These are phyloP conservation scores for Lasioglossum villosulum DNA, from an alignment of 2,888 invertebrate species.

Conservation along the genomic window DNA sequence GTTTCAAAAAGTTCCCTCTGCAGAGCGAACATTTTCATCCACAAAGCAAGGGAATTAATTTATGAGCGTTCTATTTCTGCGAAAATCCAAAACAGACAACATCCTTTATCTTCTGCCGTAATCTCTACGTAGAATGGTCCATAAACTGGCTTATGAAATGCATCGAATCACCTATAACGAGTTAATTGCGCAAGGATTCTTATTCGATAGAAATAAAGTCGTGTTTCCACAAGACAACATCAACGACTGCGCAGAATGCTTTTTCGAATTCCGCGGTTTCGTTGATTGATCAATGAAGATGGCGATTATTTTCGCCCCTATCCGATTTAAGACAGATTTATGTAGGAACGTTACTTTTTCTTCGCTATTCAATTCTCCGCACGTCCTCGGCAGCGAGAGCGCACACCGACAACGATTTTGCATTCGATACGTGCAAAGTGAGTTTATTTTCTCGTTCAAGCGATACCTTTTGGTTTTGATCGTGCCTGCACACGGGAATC, in stretches of 20 bases:
- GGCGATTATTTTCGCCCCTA: constrained; percentile 33
- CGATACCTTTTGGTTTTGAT: constrained; percentile 41
- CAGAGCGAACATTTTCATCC: neutral
- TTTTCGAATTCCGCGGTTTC: neutral
- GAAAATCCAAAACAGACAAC: neutral
- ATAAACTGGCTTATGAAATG: neutral
- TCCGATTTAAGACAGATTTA: constrained; percentile 16
- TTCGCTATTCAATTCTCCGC: constrained; percentile 45
- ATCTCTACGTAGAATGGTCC: too few species aligned
- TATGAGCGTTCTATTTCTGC: neutral
- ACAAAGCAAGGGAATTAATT: neutral
- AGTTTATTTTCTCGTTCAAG: constrained; percentile 37
- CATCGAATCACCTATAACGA: neutral
- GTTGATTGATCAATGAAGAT: neutral
- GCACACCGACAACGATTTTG: constrained; percentile 39
- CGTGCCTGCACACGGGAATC: neutral
- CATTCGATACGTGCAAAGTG: constrained; percentile 46
- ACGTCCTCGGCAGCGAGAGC: constrained; percentile 30
- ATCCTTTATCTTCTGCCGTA: neutral
- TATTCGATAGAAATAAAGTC: neutral
- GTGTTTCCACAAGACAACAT: neutral
- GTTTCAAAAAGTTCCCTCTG: constrained; percentile 1
- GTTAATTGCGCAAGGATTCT: neutral
- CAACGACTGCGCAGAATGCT: neutral
- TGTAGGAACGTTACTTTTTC: constrained; percentile 47